phyloP scores from a whole-genome alignment of 2,888 invertebrate species.

The Hyposoter dolosus region DNA sequence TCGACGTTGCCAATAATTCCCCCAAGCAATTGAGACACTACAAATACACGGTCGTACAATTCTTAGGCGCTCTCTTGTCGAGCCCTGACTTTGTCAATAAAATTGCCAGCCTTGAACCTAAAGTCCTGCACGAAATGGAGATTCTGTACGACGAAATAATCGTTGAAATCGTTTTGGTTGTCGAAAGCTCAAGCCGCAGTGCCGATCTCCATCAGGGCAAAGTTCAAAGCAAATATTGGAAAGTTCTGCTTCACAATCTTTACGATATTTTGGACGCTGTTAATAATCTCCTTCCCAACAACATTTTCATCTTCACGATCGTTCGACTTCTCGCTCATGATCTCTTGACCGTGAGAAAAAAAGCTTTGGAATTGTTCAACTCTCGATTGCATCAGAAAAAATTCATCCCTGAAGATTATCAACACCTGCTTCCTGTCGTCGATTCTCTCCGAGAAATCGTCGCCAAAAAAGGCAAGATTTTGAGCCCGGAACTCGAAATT shows the following conservation, averaged over 20 bases:
- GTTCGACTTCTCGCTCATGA: constrained; percentile 90
- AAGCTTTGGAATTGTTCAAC: constrained; percentile 94
- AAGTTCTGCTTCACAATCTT: constrained; percentile 91
- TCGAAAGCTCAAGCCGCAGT: constrained; percentile 88
- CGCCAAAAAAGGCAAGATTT: constrained; percentile 85
- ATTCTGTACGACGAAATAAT: constrained; percentile 89
- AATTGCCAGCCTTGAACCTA: constrained; percentile 86
- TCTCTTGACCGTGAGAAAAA: constrained; percentile 90
- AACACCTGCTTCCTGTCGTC: constrained; percentile 87
- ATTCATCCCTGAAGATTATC: constrained; percentile 86
- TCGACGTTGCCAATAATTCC: constrained; percentile 88
- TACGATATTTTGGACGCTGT: constrained; percentile 91
- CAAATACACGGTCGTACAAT: constrained; percentile 92
- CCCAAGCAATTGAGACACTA: constrained; percentile 93
- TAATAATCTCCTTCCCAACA: constrained; percentile 91
- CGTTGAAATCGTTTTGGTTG: constrained; percentile 88
- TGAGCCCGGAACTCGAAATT: constrained; percentile 87
- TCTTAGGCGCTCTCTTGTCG: constrained; percentile 89
- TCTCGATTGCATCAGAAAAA: constrained; percentile 90
- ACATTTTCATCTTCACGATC: constrained; percentile 92
- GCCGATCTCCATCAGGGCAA: constrained; percentile 87
- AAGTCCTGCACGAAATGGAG: constrained; percentile 86
- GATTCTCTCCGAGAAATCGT: constrained; percentile 88
- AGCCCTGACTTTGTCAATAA: constrained; percentile 89
- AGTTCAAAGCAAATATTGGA: constrained; percentile 91